A percentile compares a stretch with the other conserved stretches of the same genome.
These are phyloP conservation scores for Protula sp. DNA, from an alignment of 2,888 invertebrate genomes.

Conservation along the genomic window DNA sequence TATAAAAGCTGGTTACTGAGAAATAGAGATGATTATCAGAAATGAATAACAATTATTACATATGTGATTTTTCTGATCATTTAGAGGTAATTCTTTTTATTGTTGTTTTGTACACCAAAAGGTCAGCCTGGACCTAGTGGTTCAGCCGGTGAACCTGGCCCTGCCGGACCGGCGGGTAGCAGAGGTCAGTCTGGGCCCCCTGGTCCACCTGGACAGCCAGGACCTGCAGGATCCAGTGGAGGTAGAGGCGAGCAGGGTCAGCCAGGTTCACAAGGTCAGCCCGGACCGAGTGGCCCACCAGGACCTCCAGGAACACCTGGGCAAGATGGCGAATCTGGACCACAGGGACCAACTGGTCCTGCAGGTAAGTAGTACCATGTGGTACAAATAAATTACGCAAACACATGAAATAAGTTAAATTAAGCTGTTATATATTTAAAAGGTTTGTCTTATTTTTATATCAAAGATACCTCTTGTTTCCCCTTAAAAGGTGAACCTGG, in stretches of 20 bases:
- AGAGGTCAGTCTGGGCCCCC: neutral
- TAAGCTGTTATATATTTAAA: neutral
- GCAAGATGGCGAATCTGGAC: conserved; percentile 1
- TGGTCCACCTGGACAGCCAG: conserved; percentile 1
- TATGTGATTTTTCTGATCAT: too few relatives aligned
- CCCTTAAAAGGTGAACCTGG: neutral
- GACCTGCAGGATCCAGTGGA: neutral
- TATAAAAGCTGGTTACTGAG: too few relatives aligned
- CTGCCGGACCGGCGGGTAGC: conserved; percentile 9
- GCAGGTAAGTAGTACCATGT: neutral
- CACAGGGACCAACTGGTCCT: neutral
- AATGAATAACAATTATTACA: too few relatives aligned
- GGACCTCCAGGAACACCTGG: neutral
- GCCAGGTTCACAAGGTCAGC: neutral
- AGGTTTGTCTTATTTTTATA: neutral
- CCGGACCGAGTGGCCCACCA: neutral
- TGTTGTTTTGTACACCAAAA: too few relatives aligned
- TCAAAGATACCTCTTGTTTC: neutral
- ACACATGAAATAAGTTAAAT: neutral
- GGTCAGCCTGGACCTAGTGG: conserved; percentile 16
- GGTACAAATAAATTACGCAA: neutral
- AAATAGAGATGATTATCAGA: too few relatives aligned
- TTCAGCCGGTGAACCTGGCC: conserved; percentile 13
- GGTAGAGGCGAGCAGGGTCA: conserved; percentile 54
- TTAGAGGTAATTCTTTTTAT: too few relatives aligned